phyloP scores from a whole-genome alignment of 2,113 vertebrate species.

The Trichomycterus rosablanca region DNA sequence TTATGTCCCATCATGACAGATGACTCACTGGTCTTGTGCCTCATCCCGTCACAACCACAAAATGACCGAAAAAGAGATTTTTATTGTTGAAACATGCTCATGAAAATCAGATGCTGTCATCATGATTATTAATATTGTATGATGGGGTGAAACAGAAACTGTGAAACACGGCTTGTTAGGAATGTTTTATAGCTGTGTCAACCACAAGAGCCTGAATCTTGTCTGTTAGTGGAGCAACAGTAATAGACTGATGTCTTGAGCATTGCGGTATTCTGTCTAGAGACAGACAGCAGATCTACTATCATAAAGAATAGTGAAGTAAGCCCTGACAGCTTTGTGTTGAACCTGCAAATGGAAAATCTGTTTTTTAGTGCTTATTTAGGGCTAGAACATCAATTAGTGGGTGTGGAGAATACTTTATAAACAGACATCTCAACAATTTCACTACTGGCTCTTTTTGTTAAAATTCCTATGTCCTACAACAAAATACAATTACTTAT shows the following conservation, averaged over 20 bases:
- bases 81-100: slow-evolving; percentile 3
- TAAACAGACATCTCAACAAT: background rate
- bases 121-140: slow-evolving; percentile 31
- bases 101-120: slow-evolving; percentile 23
- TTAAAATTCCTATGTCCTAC: too few species aligned
- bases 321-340: background rate
- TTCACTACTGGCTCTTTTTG: too few species aligned
- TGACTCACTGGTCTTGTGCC: slow-evolving; percentile 11
- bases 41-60: slow-evolving; percentile 35
- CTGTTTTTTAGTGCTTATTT: background rate
- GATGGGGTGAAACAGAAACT: slow-evolving; percentile 23
- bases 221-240: slow-evolving; percentile 15
- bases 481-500: too few species aligned
- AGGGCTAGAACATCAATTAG: background rate
- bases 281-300: slow-evolving; percentile 10
- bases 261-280: background rate
- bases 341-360: background rate
- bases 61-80: slow-evolving; percentile 21
- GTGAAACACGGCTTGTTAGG: slow-evolving; percentile 21
- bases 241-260: slow-evolving; percentile 28
- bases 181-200: slow-evolving; percentile 36
- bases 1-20: background rate
- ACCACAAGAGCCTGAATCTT: slow-evolving; percentile 6
- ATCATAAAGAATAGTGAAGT: slow-evolving; percentile 2
- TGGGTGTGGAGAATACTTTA: background rate